Evolutionary conservation across 2,888 invertebrate species (phyloP).

Genomic region (Macrosiphum euphorbiae): DNA sequence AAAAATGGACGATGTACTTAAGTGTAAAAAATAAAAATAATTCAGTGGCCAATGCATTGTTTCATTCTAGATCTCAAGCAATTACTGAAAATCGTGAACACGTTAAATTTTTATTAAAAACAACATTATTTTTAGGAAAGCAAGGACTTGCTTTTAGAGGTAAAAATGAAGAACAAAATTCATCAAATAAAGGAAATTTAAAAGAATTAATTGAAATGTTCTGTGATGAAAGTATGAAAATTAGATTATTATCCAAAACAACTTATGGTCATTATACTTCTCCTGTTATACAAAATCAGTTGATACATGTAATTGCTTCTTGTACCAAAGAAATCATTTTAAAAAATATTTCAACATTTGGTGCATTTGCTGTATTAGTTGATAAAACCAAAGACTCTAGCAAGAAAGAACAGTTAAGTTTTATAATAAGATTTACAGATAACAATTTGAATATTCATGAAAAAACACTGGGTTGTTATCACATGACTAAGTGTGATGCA

Average conservation of each 20-base stretch:
- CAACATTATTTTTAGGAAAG: background rate
- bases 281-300: background rate
- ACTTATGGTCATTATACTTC: background rate
- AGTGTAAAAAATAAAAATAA: background rate
- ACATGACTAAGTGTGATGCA: background rate
- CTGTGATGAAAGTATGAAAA: background rate
- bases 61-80: background rate
- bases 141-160: background rate
- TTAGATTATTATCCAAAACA: background rate
- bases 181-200: background rate
- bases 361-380: background rate
- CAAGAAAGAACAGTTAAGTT: background rate
- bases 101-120: background rate
- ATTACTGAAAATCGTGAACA: background rate
- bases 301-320: background rate
- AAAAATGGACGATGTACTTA: background rate
- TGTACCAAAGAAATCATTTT: background rate
- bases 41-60: background rate
- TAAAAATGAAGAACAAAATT: background rate
- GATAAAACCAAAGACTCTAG: background rate
- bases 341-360: background rate
- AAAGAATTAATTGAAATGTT: background rate
- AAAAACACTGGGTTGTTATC: background rate
- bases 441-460: background rate
- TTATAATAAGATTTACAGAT: background rate